Evolutionary conservation across 1,140 invertebrate species (phyloP), one percentile per base, ranked within the genome.

Genomic region (Temnothorax curvispinosus): DNA sequence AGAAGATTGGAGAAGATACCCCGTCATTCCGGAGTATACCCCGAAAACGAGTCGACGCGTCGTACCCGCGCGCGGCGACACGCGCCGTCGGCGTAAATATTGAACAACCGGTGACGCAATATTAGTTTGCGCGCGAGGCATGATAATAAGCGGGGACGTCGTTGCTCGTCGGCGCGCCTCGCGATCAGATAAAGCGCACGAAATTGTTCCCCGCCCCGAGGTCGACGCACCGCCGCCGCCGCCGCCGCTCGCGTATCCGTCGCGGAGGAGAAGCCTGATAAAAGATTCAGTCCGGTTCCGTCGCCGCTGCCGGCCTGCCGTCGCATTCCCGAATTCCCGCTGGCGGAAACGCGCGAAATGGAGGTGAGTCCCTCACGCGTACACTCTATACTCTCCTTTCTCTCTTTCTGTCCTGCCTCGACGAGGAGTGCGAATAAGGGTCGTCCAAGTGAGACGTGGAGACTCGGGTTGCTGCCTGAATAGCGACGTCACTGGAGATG

Each of bases 181-280:
- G 87, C 90, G 85, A 93, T 92, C 92, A 90, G 92, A 93, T 93
- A 93, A 93, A 87, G 82, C 71, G 69, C 58, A 76, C 69, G 85
- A 88, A 89, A 88, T 85, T 71, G 77, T 84, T 78, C 60, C n/a
- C 60, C 44, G 47, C 44, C 44, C 44, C 65, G 78, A 58, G 85
- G 71, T 89, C 76, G 84, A 27, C 72, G 60, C 71, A 62, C 86
- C 75, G 27, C 27, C 27, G 27, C 27, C 27, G 44, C 32, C 27
- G 27, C 27, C 27, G 27, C 27, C 27, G 44, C 32, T 35, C 54
- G 65, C n/a, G 74, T 87, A 81, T 87, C 87, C 67, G 54, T n/a
- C 35, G 54, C 32, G 35, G 35, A 18, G 35, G 67, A 18, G 50
- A 52, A 9, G 50, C 52, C 58, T 78, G 89, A 92, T 92, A 91